Evolutionary conservation across 2,797 vertebrate species (phyloP), one percentile per base, ranked within the genome.

Genomic region (Pteronotus mesoamericanus): DNA sequence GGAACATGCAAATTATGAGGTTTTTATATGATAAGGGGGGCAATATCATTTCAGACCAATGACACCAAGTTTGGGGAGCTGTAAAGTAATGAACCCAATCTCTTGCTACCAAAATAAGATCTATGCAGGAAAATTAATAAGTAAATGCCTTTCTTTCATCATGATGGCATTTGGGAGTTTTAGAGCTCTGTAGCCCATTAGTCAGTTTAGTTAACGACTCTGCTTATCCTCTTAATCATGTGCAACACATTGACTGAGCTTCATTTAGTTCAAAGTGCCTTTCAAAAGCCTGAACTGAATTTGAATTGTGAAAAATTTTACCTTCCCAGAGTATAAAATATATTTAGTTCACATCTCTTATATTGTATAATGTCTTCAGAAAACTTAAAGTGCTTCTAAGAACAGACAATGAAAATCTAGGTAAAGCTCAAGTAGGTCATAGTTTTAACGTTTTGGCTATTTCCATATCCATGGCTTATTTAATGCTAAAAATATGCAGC

Each of bases 151-250:
- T 97, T 96, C 59, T 98, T 99, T 98, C 96, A 98, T 98, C 98
- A 98, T 97, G 94, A 97, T 98, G 98, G 94, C 98, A 98, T 98
- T 95, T 98, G 98, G 98, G 98, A 98, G 97, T 98, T 98, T 98
- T 97, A 97, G 96, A 95, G 82, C 88, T 96, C 98, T 98, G 94
- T 86, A 97, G 95, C 95, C 97, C 98, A 98, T 98, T 98, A 98
- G 96, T 98, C 98, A 98, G 97, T 96, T 98, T 98, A 98, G 97
- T 98, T 98, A 98, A 98, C 98, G 98, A 98, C 97, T 97, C n/a
- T 98, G 96, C 90, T 98, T 97, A 98, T 98, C 96, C 96, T 98
- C 98, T 98, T 98, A 98, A 99, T 98, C 98, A 98, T 97, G 97
- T 97, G 85, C 97, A 98, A 94, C 96, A 98, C 96, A 97, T 95